Base-by-base conservation (phyloP, 2,797 vertebrate species). In the Amniataba percoides region DNA sequence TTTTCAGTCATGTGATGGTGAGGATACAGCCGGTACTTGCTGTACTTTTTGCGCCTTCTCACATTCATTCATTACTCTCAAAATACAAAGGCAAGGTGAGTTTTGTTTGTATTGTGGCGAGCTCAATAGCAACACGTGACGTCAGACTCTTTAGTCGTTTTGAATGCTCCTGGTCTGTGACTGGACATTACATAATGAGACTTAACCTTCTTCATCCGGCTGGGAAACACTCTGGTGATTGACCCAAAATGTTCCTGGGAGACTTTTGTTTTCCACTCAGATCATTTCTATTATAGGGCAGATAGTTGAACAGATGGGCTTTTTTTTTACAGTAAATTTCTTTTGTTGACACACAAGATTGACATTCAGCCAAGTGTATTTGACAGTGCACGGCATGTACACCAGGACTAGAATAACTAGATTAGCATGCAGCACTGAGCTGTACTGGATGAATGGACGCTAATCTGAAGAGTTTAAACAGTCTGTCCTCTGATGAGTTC, bases 391-490 rank as follows among this genome's bases (percentile, higher is more conserved):
- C 69, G 8, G 56, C 19, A 55, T 82, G 81, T 80, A 77, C 78
- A 80, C 82, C 61, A 74, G 84, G 88, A 90, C 88, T 75, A 91
- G 87, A 92, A 92, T 92, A 92, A 92, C 90, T 91, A 90, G 92
- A 93, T 94, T 92, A 93, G 61, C 82, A 43, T 77, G 57, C 55
- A 16, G 69, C 43, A 31, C 75, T 81, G 72, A 88, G 86, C 84
- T 56, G 84, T 52, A 6, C 81, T 69, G 66, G 51, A 45, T 88
- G 87, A 89, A 86, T 85, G 74, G 76, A 79, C 56, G 77, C 73
- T 92, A 92, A 94, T 92, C 92, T 87, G 48, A 70, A 68, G 57
- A 77, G 68, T 81, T 60, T 66, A 45, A 89, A 76, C 65, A 55
- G 76, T 80, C 84, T 42, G 68, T 80, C 73, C 68, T 82, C 43